phyloP scores from a whole-genome alignment of 2,113 vertebrate genomes.

The Cryptotis parvus region DNA sequence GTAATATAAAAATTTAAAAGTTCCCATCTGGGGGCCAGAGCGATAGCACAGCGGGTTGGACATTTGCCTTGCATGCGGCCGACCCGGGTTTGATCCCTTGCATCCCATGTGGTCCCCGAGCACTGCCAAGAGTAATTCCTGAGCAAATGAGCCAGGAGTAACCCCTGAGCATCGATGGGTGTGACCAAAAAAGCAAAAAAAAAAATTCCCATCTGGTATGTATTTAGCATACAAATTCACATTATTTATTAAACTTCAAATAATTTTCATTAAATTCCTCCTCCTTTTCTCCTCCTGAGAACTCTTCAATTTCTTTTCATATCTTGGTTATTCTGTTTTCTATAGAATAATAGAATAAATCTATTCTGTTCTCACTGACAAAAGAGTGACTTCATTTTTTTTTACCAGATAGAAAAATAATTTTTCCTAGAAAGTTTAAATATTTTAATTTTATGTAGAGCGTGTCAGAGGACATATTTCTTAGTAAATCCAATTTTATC shows the following conservation, averaged over 20 bases:
- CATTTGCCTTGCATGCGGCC: too few relatives aligned
- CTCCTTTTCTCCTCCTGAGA: not conserved
- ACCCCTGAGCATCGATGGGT: too few relatives aligned
- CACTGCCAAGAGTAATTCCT: too few relatives aligned
- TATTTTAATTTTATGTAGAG: constrained; percentile 34
- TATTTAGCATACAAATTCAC: not conserved
- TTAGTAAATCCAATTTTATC: constrained; percentile 53
- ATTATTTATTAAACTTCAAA: constrained; percentile 48
- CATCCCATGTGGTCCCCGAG: too few relatives aligned
- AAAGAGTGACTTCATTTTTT: constrained; percentile 24
- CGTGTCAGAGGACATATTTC: not conserved
- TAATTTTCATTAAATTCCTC: constrained; percentile 34
- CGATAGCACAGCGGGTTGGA: too few relatives aligned
- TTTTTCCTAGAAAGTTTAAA: constrained; percentile 59
- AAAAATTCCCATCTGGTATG: constrained; percentile 29
- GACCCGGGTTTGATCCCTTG: too few relatives aligned
- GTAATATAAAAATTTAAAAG: not conserved
- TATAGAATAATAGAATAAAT: too few relatives aligned
- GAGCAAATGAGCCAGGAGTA: too few relatives aligned
- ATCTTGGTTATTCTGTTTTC: constrained; percentile 40
- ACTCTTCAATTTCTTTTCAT: constrained; percentile 52
- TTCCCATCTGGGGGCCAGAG: too few relatives aligned
- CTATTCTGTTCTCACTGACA: constrained; percentile 59
- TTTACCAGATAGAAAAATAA: constrained; percentile 57
- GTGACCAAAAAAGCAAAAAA: not conserved